These are phyloP conservation scores for Callaeas wilsoni DNA, from an alignment of 2,113 vertebrate genomes.

Conservation along the genomic window DNA sequence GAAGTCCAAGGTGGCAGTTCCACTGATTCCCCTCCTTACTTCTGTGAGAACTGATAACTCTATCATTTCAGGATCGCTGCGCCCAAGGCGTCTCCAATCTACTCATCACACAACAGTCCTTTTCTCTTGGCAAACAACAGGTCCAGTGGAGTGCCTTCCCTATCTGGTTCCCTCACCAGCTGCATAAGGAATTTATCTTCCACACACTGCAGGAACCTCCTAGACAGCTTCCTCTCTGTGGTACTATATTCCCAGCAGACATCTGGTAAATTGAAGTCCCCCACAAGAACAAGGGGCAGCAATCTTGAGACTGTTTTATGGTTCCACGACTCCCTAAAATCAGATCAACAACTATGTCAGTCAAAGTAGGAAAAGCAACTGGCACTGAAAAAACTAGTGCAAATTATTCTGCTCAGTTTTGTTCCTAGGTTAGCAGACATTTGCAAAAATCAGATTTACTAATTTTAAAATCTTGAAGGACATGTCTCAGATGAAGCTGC, in stretches of 20 bases:
- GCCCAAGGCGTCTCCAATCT: neutral
- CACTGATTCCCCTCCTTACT: neutral
- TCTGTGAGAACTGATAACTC: neutral
- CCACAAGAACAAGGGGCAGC: neutral
- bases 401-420: neutral
- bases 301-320: neutral
- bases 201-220: neutral
- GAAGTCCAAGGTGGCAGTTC: neutral
- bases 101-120: neutral
- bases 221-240: neutral
- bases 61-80: rapidly evolving
- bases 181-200: neutral
- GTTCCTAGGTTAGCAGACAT: neutral
- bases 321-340: neutral
- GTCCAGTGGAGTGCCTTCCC: neutral
- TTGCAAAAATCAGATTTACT: neutral
- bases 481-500: neutral
- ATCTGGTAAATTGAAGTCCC: neutral
- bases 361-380: neutral
- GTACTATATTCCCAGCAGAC: neutral
- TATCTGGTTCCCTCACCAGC: neutral
- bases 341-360: neutral
- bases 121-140: neutral
- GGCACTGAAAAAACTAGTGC: neutral
- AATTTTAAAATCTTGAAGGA: neutral